Percentiles rank a stretch among this genome's conserved stretches.
phyloP scores from a whole-genome alignment of 2,113 vertebrate species.

The Labeo catla region DNA sequence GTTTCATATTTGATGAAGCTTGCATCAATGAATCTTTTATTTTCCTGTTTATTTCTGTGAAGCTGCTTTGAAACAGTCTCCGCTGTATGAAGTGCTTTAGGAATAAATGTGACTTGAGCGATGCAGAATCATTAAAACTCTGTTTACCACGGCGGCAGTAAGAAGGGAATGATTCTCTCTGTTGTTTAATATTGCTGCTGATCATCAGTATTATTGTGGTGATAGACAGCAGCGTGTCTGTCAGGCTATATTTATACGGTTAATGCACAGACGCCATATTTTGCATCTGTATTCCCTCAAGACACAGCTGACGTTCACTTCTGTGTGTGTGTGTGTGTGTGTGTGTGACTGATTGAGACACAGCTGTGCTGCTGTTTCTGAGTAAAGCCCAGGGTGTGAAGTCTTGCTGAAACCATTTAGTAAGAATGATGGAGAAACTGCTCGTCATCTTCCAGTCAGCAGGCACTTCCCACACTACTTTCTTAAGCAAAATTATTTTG shows the following conservation, averaged over 20 bases:
- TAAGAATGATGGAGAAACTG: conserved; percentile 2
- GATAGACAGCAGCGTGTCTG: not conserved
- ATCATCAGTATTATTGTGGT: not conserved
- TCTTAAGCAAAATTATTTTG: not conserved
- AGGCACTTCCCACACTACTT: not conserved
- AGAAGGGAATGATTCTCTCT: not conserved
- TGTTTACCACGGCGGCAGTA: not conserved
- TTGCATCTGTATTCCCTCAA: not conserved
- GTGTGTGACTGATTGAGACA: not conserved
- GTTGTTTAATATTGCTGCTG: not conserved
- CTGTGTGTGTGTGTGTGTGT: too few species aligned
- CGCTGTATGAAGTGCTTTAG: not conserved
- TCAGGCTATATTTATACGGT: not conserved
- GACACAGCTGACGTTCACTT: conserved; percentile 5
- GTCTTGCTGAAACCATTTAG: not conserved
- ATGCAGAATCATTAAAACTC: not conserved
- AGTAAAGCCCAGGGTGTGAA: not conserved
- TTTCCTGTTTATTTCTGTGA: too few species aligned
- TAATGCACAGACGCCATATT: not conserved
- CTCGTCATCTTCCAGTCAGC: not conserved
- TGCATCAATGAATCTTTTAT: too few species aligned
- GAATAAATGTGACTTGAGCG: too few species aligned
- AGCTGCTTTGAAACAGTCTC: not conserved
- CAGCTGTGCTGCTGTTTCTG: conserved; percentile 4
- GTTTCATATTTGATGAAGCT: too few species aligned